Conservation (phyloP, 2,797 vertebrate genomes). For the Hypotaenidia philippensis region DNA sequence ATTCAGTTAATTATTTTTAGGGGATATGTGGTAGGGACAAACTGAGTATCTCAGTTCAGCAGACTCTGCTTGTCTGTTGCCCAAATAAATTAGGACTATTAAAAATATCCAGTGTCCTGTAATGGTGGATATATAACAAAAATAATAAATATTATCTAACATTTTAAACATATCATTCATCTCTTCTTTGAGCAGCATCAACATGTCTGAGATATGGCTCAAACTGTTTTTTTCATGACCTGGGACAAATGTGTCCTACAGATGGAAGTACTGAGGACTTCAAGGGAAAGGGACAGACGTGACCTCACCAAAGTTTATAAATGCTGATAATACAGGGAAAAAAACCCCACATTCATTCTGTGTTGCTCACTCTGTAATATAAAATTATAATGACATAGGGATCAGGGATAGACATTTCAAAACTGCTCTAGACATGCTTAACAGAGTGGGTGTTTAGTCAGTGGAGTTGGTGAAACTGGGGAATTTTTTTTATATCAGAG, state of each 20-base stretch:
- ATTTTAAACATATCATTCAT: not conserved
- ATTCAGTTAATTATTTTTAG: slow-evolving; percentile 19
- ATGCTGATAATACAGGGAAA: not conserved
- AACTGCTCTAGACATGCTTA: not conserved
- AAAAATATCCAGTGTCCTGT: not conserved
- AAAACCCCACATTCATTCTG: not conserved
- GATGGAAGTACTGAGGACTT: not conserved
- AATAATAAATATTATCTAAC: not conserved
- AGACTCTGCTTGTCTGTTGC: not conserved
- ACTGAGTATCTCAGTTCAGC: not conserved
- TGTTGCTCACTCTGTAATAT: not conserved
- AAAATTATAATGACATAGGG: not conserved
- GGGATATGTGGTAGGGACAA: not conserved
- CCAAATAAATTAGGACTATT: slow-evolving; percentile 3
- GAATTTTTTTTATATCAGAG: not conserved
- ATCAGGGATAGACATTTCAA: not conserved
- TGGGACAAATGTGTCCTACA: not conserved
- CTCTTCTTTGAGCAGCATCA: not conserved
- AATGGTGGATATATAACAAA: not conserved
- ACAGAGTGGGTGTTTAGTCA: not conserved
- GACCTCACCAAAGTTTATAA: not conserved
- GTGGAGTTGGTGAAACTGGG: not conserved
- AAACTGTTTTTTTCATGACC: not conserved
- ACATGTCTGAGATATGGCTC: not conserved
- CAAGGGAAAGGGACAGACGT: not conserved